Evolutionary conservation across 2,797 vertebrate species (phyloP).

Genomic region (Cynodonichthys magdalenae): DNA sequence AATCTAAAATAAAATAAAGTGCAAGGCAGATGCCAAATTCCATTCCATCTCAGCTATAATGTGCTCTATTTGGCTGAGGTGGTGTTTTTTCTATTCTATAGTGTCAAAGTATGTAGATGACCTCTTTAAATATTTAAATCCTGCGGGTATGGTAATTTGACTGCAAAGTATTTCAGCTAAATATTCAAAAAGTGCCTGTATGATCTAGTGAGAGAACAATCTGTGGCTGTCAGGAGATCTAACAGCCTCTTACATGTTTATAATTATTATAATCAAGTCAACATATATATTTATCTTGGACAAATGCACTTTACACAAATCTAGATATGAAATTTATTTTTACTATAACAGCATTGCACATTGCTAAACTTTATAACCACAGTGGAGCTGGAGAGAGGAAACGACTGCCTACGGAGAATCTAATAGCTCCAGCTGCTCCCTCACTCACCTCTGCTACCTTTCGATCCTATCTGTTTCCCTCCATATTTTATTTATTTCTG

Average conservation of each 20-base stretch:
- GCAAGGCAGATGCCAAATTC: slow-evolving; percentile 37
- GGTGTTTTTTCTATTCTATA: not conserved
- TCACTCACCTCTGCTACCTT: slow-evolving; percentile 67
- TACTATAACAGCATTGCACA: slow-evolving; percentile 36
- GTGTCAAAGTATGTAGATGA: slow-evolving; percentile 36
- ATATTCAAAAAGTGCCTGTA: slow-evolving; percentile 23
- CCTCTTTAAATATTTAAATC: slow-evolving; percentile 37
- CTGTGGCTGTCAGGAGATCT: slow-evolving; percentile 28
- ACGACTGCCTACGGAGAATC: slow-evolving; percentile 48
- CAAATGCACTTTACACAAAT: slow-evolving; percentile 15
- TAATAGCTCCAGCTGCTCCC: slow-evolving; percentile 64
- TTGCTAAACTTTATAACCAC: slow-evolving; percentile 46
- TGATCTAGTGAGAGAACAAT: slow-evolving; percentile 28
- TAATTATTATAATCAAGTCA: slow-evolving; percentile 7
- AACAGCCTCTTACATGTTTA: slow-evolving; percentile 20
- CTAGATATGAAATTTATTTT: slow-evolving; percentile 20
- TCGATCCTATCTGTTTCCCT: slow-evolving; percentile 59
- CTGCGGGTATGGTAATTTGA: slow-evolving; percentile 14
- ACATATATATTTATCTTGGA: slow-evolving; percentile 6
- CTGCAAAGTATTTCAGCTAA: slow-evolving; percentile 22
- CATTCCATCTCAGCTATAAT: slow-evolving; percentile 27
- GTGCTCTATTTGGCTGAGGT: slow-evolving; percentile 19
- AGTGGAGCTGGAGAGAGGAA: slow-evolving; percentile 31
- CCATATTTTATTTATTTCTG: slow-evolving; percentile 74
- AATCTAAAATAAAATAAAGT: slow-evolving; percentile 24